These are phyloP conservation scores for Trididemnum nubilum DNA, from an alignment of 23 tunicate genomes.

Conservation along the genomic window DNA sequence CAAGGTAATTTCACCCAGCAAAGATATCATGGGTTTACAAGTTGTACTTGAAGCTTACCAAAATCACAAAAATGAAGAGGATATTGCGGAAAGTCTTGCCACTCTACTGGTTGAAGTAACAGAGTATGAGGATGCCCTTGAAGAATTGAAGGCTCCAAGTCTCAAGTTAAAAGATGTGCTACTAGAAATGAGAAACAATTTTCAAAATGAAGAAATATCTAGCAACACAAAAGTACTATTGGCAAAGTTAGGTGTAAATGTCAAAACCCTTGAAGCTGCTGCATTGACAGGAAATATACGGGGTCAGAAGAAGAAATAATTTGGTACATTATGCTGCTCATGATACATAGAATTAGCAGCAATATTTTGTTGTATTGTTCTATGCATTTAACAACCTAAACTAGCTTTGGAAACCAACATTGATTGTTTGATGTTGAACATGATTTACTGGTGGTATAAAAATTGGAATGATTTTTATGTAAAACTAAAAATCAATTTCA, in stretches of 20 bases:
- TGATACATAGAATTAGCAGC: no score
- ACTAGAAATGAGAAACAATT: constrained; percentile 7
- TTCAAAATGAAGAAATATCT: constrained; percentile 33
- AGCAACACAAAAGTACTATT: neutral
- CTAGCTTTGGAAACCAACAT: no score
- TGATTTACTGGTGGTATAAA: no score
- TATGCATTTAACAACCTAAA: no score
- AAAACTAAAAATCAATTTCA: no score
- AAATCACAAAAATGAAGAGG: constrained; percentile 49
- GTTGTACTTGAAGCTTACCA: constrained; percentile 48
- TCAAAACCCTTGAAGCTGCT: neutral
- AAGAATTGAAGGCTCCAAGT: constrained; percentile 62
- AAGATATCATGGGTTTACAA: constrained; percentile 58
- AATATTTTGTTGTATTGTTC: no score
- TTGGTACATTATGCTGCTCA: no score
- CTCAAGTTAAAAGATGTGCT: constrained; percentile 36
- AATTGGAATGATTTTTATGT: no score
- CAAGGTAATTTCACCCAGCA: constrained; percentile 55
- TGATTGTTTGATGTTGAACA: no score
- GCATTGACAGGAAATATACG: neutral
- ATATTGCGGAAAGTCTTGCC: constrained; percentile 77
- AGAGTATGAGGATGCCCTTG: constrained; percentile 83
- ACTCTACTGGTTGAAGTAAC: constrained; percentile 66
- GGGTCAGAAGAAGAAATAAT: neutral
- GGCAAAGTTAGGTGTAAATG: constrained; percentile 21